Base-by-base conservation (phyloP, 2,888 invertebrate genomes). In the Diarsia brunnea region DNA sequence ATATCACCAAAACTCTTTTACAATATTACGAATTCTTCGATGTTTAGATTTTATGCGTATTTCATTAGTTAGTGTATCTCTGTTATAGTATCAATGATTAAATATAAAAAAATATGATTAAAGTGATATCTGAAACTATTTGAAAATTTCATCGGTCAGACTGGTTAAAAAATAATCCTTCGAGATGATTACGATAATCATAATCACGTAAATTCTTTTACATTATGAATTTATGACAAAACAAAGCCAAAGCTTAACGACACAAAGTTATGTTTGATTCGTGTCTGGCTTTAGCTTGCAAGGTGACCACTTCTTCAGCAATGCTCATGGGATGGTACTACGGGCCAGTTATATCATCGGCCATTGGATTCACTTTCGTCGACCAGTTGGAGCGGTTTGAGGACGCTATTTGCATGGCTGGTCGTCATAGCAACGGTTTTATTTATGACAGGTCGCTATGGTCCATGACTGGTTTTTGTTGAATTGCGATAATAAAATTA, bases 301-400 rank as follows among this genome's bases (percentile, higher is more conserved):
- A 75, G 69, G 38, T 70, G 19, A 69, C 66, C 31, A 51, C 67
- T 74, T 63, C 38, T 38, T 63, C 55, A 70, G 14, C 24, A 47
- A 61, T 55, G 69, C 73, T 47, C 58, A 70, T 73, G 67, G 67
- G 58, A 61, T 66, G 71, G 75, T 70, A 75, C 87, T 87, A 85
- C 78, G 73, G 43, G 27, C 55, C 38, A 53, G 79, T 90, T 90
- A 88, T 86, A 74, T 88, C 88, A 91, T 82, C 81, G 70, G 63
- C 81, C 75, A 89, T 90, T 88, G 84, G 91, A 88, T 90, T 87
- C 91, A 91, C 91, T 91, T 92, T 92, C 90, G 82, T 85, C 70
- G 85, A 78, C 63, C 75, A 31, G 55, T 73, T 73, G 8, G 19
- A 66, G 58, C 45, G 60, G 51, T 73, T 83, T 69, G 82, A 83